Evolutionary conservation across 2,888 invertebrate species (phyloP), one percentile per base, ranked within the genome.

Genomic region (Apotomis capreana): DNA sequence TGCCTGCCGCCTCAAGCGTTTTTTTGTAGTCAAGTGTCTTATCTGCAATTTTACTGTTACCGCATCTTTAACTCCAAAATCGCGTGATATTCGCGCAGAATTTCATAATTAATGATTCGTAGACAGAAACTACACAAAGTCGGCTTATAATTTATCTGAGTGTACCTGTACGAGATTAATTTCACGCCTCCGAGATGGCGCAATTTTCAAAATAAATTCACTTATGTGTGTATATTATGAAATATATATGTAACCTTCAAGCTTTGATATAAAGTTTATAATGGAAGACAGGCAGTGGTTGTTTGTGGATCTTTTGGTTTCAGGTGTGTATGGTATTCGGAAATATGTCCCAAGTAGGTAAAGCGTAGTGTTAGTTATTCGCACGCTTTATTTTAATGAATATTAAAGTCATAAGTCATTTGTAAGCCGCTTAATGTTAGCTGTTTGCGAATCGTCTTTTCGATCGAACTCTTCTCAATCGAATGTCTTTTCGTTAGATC

Each of bases 51-150:
- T 13, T 13, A 36, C 9, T 44, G 64, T 12, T 65, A 5, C 36
- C 51, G 5, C 13, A 68, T 62, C 58, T 68, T 63, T 59, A 68
- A 52, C 62, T 58, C 36, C 15, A 15, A 52, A 68, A 68, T 78
- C 74, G 75, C 68, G 73, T 68, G 78, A 78, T 79, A 81, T 80
- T 78, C 82, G 78, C 76, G 78, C 75, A 68, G 62, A 62, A 44
- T 55, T 71, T 72, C 74, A 72, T 80, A 79, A 83, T 81, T 82
- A 82, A 84, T 79, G 79, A 76, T 74, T 76, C 72, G 73, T 62
- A 72, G 75, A 74, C 76, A 74, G 76, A 75, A 80, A 83, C 83
- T 80, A 81, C 80, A 78, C 74, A 70, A 79, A 81, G 79, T 80
- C 79, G 75, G 74, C 71, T 58, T 72, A 72, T 54, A 68, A 72